These are phyloP conservation scores for Coturnix japonica DNA, from an alignment of 2,113 vertebrate species.

Conservation along the genomic window DNA sequence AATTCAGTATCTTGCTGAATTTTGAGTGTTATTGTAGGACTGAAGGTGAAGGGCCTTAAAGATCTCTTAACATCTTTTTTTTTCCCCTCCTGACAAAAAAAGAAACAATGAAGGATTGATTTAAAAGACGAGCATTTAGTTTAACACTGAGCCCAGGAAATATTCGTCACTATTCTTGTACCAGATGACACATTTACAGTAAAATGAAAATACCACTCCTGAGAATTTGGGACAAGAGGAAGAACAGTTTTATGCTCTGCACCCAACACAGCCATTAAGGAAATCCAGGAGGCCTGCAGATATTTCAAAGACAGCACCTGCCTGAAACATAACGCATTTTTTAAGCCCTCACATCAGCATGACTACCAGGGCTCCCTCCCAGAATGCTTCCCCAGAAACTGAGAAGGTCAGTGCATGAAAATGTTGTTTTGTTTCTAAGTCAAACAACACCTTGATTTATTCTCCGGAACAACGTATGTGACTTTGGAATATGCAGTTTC, in stretches of 20 bases:
- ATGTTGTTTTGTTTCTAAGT: neutral
- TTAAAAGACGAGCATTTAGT: neutral
- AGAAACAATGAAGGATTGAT: neutral
- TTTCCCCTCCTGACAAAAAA: neutral
- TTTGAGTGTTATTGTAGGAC: neutral
- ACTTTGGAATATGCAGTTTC: neutral
- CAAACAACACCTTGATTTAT: slow-evolving; percentile 1
- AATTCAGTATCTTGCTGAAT: rapidly evolving
- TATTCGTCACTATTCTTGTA: neutral
- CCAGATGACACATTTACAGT: neutral
- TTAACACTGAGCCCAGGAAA: neutral
- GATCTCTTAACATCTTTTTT: neutral
- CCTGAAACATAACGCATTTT: neutral
- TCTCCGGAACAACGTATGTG: neutral
- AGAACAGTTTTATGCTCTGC: neutral
- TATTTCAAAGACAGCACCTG: slow-evolving; percentile 32
- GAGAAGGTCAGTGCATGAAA: neutral
- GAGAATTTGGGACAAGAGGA: neutral
- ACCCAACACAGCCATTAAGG: neutral
- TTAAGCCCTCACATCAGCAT: neutral
- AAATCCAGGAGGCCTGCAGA: slow-evolving; percentile 34
- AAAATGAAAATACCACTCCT: neutral
- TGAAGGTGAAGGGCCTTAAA: neutral
- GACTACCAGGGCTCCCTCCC: neutral
- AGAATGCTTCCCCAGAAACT: neutral